phyloP scores from a whole-genome alignment of 2,797 vertebrate species.

The Melanotaenia pygmaea region DNA sequence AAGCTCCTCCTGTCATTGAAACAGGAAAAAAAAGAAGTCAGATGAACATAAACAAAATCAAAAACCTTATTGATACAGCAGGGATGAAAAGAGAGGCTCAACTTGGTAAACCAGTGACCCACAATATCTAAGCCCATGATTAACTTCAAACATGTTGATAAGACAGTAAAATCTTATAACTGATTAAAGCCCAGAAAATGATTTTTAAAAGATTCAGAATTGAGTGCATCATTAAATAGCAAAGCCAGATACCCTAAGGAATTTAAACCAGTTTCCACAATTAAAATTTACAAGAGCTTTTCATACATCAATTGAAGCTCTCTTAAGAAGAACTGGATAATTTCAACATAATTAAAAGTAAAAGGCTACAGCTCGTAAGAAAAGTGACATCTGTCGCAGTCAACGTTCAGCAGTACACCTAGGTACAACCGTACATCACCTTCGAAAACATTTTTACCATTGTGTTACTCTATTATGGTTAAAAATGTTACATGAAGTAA shows the following conservation, averaged over 20 bases:
- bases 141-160: slow-evolving; percentile 41
- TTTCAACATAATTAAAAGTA: slow-evolving; percentile 33
- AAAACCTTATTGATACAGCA: slow-evolving; percentile 18
- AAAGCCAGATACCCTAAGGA: slow-evolving; percentile 23
- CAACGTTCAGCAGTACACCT: background rate
- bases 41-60: slow-evolving; percentile 5
- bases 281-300: slow-evolving; percentile 19
- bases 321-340: slow-evolving; percentile 21
- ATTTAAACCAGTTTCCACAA: slow-evolving; percentile 30
- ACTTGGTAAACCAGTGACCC: slow-evolving; percentile 30
- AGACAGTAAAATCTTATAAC: slow-evolving; percentile 23
- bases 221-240: slow-evolving; percentile 10
- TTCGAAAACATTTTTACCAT: background rate
- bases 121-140: slow-evolving; percentile 25
- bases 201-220: slow-evolving; percentile 46
- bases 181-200: slow-evolving; percentile 43
- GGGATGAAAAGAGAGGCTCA: slow-evolving; percentile 19
- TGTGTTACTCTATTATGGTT: slow-evolving; percentile 15
- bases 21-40: slow-evolving; percentile 30
- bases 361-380: slow-evolving; percentile 27
- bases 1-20: slow-evolving; percentile 89
- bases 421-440: background rate
- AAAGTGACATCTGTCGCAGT: slow-evolving; percentile 4
- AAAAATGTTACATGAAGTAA: slow-evolving; percentile 31
- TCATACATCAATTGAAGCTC: background rate